Evolutionary conservation across 2,113 vertebrate species (phyloP), one percentile per base, ranked within the genome.

Genomic region (Sinocyclocheilus maitianheensis): DNA sequence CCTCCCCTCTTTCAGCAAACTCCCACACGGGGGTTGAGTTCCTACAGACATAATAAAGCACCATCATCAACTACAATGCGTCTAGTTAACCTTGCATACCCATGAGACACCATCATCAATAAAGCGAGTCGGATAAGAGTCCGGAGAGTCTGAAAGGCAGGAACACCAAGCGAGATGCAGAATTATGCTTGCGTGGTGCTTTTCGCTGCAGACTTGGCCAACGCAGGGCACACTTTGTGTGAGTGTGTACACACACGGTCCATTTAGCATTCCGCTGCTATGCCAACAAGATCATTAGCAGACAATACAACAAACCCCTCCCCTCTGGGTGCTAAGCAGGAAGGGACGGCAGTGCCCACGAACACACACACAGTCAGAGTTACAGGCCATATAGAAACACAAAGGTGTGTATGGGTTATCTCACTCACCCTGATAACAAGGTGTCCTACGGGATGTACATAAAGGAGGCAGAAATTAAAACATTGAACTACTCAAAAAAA

Each of bases 211-310:
- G 89, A 92, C 91, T 92, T 93, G 91, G 92, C 91, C 86, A 77
- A 84, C 87, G 77, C 84, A 90, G n/a, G 46, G 77, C 77, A 80
- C 40, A 79, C 77, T 87, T 89, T 83, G 86, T 72, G 84, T 91
- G 79, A 63, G 89, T 91, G 89, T 87, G 72, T 82, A 89, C 85
- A 92, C 90, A 91, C 91, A 94, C 90, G 77, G 90, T 88, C 92
- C 92, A 94, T 94, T 94, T 93, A 94, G 91, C 93, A 93, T 90
- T 89, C 89, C 53, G 93, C 92, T 93, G 90, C 93, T 93, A 94
- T 95, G 94, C 94, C 94, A 95, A 95, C 93, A 92, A 91, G 91
- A 91, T 93, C 92, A 93, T 93, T 93, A 93, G 87, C 90, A 92
- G 90, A 90, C 90, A 93, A 93, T 92, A 93, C 90, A 94, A 93